Conservation (phyloP, 1,140 invertebrate species). For the Ganaspis sp. region DNA sequence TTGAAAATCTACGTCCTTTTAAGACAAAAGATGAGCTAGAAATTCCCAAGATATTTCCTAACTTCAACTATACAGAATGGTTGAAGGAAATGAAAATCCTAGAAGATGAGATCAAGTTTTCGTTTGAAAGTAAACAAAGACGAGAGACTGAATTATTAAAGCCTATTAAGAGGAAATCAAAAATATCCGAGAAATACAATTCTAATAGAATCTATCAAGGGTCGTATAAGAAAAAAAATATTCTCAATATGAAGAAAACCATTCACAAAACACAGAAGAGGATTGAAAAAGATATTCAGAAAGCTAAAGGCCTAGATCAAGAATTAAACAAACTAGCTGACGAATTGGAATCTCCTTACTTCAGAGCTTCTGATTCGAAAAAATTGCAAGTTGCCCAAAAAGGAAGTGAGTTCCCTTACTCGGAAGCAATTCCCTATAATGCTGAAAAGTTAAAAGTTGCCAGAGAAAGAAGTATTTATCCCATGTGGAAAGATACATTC, state of each 20-base stretch:
- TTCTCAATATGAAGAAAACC: constrained; percentile 9
- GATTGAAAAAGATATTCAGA: constrained; percentile 2
- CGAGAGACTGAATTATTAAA: not conserved
- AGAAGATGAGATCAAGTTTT: not conserved
- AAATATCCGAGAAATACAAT: not conserved
- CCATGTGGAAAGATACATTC: constrained; percentile 28
- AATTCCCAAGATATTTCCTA: constrained; percentile 43
- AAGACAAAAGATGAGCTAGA: not conserved
- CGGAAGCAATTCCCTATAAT: constrained; percentile 37
- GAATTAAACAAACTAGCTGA: not conserved
- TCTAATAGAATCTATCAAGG: constrained; percentile 8
- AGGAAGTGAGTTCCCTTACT: constrained; percentile 41
- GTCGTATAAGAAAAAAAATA: not conserved
- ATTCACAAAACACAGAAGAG: not conserved
- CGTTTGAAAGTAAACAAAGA: too few relatives aligned
- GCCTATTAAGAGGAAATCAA: not conserved
- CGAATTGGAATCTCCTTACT: constrained; percentile 40
- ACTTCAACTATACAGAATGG: constrained; percentile 42
- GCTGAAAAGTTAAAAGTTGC: constrained; percentile 35
- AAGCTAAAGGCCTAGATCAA: not conserved
- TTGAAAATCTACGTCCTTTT: constrained; percentile 50
- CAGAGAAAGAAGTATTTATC: constrained; percentile 37
- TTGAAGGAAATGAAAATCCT: constrained; percentile 25
- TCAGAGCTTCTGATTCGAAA: constrained; percentile 32
- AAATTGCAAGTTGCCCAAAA: constrained; percentile 37